A percentile compares a stretch with the other conserved stretches of the same genome.
Evolutionary conservation across 2,113 vertebrate genomes (phyloP).

Genomic region (Aviceda subcristata): DNA sequence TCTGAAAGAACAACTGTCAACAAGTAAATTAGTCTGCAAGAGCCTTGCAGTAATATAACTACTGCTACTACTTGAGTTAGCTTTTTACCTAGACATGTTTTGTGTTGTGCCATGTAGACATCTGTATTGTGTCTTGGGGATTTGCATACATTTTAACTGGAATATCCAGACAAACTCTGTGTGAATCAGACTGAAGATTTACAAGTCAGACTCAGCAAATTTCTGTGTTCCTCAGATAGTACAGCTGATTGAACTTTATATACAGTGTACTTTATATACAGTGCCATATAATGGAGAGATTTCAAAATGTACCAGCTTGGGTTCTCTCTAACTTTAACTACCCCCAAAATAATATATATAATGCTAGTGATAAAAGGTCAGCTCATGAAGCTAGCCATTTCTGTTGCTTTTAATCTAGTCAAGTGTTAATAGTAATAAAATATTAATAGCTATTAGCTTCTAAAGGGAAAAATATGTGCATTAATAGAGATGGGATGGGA

Average conservation of each 20-base stretch:
- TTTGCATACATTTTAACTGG: not conserved
- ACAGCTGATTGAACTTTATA: not conserved
- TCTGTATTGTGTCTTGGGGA: not conserved
- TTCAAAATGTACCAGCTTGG: not conserved
- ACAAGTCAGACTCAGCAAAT: not conserved
- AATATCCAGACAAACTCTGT: not conserved
- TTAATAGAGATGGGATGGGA: not conserved
- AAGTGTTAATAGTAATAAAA: not conserved
- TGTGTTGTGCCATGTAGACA: not conserved
- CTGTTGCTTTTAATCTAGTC: not conserved
- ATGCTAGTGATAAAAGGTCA: not conserved
- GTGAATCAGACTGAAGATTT: conserved; percentile 5
- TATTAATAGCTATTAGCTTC: not conserved
- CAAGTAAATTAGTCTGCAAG: not conserved
- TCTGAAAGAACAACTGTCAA: not conserved
- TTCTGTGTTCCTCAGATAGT: not conserved
- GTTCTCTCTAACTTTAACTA: not conserved
- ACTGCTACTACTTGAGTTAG: not conserved
- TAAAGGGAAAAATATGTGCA: not conserved
- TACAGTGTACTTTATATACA: not conserved
- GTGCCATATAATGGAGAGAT: not conserved
- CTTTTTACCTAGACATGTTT: not conserved
- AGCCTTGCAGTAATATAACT: not conserved
- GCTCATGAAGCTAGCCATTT: not conserved
- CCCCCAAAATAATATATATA: not conserved